Evolutionary conservation across 64 coral and sea anemone species (phyloP).

Genomic region (Montipora efflorescens): DNA sequence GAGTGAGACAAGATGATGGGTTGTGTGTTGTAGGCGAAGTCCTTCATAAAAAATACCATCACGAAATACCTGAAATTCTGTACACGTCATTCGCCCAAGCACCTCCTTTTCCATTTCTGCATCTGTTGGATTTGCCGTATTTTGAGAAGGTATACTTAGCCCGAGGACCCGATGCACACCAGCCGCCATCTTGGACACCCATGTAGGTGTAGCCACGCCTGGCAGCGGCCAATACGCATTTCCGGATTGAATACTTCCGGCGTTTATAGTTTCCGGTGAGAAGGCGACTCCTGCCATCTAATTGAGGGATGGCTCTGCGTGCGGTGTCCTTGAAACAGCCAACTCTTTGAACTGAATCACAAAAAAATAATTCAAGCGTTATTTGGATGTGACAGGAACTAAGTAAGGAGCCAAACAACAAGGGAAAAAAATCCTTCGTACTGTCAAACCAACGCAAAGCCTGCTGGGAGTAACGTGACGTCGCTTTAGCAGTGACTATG

Average conservation of each 20-base stretch:
- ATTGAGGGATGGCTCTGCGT: constrained; percentile 47
- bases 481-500: too few species aligned
- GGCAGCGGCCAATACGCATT: constrained; percentile 35
- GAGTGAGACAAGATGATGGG: too few species aligned
- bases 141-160: constrained; percentile 11
- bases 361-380: background rate
- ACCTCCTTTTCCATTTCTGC: constrained; percentile 56
- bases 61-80: constrained; percentile 6
- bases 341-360: constrained; percentile 21
- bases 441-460: too few species aligned
- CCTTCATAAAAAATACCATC: background rate
- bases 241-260: constrained; percentile 27
- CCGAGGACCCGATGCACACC: constrained; percentile 35
- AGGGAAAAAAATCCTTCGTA: too few species aligned
- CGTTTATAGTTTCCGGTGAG: constrained; percentile 52
- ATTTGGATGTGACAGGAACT: background rate
- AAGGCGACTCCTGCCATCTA: constrained; percentile 46
- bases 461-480: too few species aligned
- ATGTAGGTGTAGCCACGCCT: constrained; percentile 8
- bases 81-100: constrained; percentile 73
- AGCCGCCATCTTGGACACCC: constrained; percentile 57
- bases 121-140: constrained; percentile 60
- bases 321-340: constrained; percentile 62
- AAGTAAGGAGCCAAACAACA: too few species aligned
- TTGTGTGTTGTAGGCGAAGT: too few species aligned